phyloP scores from a whole-genome alignment of 2,113 vertebrate species.

The Oophaga pumilio region DNA sequence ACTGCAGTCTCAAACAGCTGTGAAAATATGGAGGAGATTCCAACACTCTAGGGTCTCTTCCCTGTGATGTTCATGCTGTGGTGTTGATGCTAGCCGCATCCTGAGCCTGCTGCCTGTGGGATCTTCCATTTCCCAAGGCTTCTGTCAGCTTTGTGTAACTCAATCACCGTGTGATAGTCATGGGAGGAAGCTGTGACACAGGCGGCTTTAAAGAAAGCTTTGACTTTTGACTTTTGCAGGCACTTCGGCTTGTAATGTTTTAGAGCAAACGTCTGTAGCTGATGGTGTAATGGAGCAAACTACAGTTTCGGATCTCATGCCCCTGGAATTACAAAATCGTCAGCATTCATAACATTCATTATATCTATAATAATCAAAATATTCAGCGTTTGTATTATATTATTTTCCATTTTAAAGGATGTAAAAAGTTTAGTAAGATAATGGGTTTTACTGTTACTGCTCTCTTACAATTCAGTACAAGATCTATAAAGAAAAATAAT shows the following conservation, averaged over 20 bases:
- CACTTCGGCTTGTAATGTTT: slow-evolving; percentile 48
- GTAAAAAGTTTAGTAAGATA: not conserved
- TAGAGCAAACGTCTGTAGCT: slow-evolving; percentile 19
- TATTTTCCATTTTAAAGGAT: not conserved
- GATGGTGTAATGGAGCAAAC: slow-evolving; percentile 16
- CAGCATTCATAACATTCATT: not conserved
- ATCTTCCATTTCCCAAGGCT: slow-evolving; percentile 72
- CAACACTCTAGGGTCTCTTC: slow-evolving; percentile 43
- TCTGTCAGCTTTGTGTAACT: slow-evolving; percentile 69
- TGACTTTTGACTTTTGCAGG: slow-evolving; percentile 45
- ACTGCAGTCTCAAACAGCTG: slow-evolving; percentile 6
- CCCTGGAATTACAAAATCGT: not conserved
- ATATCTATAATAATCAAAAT: not conserved
- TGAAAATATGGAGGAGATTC: slow-evolving; percentile 40
- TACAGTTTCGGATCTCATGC: not conserved
- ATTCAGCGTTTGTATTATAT: not conserved
- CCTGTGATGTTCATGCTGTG: slow-evolving; percentile 60
- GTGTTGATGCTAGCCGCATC: slow-evolving; percentile 58
- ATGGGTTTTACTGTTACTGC: not conserved
- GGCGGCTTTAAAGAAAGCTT: slow-evolving; percentile 55
- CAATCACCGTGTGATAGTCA: slow-evolving; percentile 72
- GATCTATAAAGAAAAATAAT: not conserved
- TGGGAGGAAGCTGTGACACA: slow-evolving; percentile 64
- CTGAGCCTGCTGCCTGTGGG: slow-evolving; percentile 63
- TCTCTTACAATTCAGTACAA: not conserved